Evolutionary conservation across 1,140 invertebrate genomes (phyloP), one percentile per base, ranked within the genome.

Genomic region (Lepidotrigona ventralis): DNA sequence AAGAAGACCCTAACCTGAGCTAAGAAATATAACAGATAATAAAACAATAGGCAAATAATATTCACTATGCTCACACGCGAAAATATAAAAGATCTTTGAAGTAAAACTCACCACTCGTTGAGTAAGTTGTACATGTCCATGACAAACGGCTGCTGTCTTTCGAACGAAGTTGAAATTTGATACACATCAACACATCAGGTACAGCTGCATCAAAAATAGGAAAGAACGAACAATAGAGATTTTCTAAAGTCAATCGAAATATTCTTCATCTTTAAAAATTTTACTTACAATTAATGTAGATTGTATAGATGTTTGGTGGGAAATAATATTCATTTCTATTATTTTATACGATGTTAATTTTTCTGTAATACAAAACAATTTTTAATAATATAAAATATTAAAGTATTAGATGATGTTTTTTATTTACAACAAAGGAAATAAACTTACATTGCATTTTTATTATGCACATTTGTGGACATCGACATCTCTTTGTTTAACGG

Each of bases 41-140:
- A 39, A 39, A 39, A 39, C 39, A 39, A 39, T 6, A 39, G 39
- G 4, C 9, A 39, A 69, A 39, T 21, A 14, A 39, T 21, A 39
- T 58, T 23, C 68, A 69, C 68, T 39, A 69, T 69, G 68, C 68
- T 69, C 68, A 69, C 68, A 17, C 17, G 64, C 26, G 26, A 66
- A 66, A 19, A 1, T 19, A 29, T 66, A 66, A 66, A 9, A 63
- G 14, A 63, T 63, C 60, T 63, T 66, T 19, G 26, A 66, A 66
- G 17, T 19, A 66, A 29, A 19, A 69, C 68, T 69, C 33, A 69
- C 68, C 33, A 17, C 19, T 9, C 64, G 64, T 19, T 66, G 26
- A 66, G 11, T 58, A 19, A 21, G 21, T 23, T 29, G 64, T 21
- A 8, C 8, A 19, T n/a, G 23, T 0, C 23, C 11, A 17, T 17